Evolutionary conservation across 2,113 vertebrate species (phyloP), one percentile per base, ranked within the genome.

Genomic region (Danio rerio): DNA sequence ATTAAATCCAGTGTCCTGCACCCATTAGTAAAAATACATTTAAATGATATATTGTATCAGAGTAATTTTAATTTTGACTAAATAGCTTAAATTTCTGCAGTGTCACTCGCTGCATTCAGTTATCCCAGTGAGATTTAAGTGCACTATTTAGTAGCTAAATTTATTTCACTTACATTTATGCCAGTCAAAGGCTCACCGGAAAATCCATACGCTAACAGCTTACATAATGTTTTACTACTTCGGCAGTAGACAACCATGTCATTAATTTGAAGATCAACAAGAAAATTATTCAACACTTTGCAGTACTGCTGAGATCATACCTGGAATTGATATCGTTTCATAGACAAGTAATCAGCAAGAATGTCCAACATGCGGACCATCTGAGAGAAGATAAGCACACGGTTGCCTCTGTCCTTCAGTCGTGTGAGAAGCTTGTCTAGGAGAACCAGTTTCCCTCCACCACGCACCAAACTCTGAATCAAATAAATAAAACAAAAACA

Each of bases 301-400:
- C 68, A 42, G 16, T 13, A 13, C 0, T 20, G 6, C 61, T 45
- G 20, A 18, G 15, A 45, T 61, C 42, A 88, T 88, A 99, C 98
- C 96, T 99, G 98, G 91, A 99, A 99, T 2, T 95, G 95, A 81
- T 97, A 99, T 88, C 97, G 96, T 77, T 96, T 98, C 86, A 96
- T 96, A 81, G 97, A 85, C 85, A 99, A 87, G 90, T 99, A 99
- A 83, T 99, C 98, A 0, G 98, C 98, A 88, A 99, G 88, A 89
- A 99, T 98, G 88, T 99, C 98, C 94, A 99, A 88, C 98, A 99
- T 99, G 86, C 98, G 93, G 90, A 99, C 98, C 98, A 99, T 99
- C 93, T 99, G 98, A 62, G 98, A 99, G 92, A 99, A 99, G 88
- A 99, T 99, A 7, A 99, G 95, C 74, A 99, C 98, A 31, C 98